phyloP scores from a whole-genome alignment of 2,888 invertebrate genomes.

The Hydraecia micacea region DNA sequence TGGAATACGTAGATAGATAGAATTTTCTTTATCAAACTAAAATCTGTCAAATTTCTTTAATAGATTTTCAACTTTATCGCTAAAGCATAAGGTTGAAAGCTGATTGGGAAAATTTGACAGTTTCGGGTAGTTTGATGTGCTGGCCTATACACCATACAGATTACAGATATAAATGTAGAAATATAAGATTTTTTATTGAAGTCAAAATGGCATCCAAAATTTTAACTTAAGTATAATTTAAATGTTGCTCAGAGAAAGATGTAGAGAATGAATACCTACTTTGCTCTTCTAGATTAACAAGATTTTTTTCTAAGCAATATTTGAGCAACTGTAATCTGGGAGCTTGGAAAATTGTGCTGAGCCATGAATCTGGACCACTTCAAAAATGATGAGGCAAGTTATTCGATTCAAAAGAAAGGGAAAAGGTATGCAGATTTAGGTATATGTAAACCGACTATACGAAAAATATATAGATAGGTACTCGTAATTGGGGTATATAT shows the following conservation, averaged over 20 bases:
- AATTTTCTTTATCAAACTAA: too few species aligned
- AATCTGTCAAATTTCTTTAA: too few species aligned
- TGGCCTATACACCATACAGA: too few species aligned
- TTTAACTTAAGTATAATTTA: background rate
- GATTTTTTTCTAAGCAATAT: background rate
- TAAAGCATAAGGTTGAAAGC: too few species aligned
- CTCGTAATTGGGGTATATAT: too few species aligned
- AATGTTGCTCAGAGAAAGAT: conserved; percentile 3
- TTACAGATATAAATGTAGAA: background rate
- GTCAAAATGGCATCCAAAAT: conserved; percentile 1
- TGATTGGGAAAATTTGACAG: too few species aligned
- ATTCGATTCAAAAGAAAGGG: background rate
- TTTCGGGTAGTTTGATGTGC: too few species aligned
- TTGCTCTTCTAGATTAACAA: conserved; percentile 1
- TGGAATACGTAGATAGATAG: background rate
- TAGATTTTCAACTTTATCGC: too few species aligned
- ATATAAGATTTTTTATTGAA: background rate
- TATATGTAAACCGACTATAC: background rate
- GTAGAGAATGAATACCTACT: conserved; percentile 1
- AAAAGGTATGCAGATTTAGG: background rate
- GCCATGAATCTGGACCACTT: background rate
- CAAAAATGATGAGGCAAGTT: background rate
- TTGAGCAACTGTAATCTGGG: background rate
- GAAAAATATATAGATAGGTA: background rate
- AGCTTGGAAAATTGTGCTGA: conserved; percentile 8